Evolutionary conservation across 2,888 invertebrate genomes (phyloP).

Genomic region (Allacma fusca): DNA sequence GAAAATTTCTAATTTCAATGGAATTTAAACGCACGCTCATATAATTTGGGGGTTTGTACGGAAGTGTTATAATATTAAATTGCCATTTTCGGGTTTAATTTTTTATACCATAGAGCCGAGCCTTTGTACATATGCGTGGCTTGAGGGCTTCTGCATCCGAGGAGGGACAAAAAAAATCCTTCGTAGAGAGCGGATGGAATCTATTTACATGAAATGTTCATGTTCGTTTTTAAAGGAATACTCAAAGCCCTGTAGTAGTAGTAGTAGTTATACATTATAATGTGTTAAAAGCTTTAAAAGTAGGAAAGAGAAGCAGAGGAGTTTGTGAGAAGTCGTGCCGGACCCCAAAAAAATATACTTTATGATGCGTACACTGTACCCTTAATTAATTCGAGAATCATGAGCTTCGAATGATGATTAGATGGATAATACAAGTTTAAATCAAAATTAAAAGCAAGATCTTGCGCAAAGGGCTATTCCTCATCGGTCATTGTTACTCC

Average conservation of each 20-base stretch:
- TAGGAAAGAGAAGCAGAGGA: background rate
- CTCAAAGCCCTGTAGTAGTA: no score
- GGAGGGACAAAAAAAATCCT: no score
- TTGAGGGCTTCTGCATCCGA: no score
- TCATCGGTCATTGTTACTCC: background rate
- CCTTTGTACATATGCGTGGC: no score
- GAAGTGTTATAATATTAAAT: background rate
- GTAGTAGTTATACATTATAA: no score
- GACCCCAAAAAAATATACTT: background rate
- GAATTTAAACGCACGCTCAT: background rate
- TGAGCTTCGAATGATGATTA: background rate
- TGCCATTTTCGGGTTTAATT: conserved; percentile 1
- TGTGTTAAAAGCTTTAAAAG: no score
- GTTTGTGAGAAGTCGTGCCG: background rate
- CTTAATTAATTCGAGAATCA: conserved; percentile 4
- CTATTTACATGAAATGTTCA: no score
- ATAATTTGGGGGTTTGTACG: background rate
- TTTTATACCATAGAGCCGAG: background rate
- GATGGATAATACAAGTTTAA: background rate
- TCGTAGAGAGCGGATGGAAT: no score
- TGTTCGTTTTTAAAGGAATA: no score
- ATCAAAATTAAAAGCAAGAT: background rate
- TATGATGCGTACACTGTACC: background rate
- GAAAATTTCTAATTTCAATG: background rate
- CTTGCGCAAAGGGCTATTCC: background rate